Percentiles rank a stretch among this genome's conserved stretches.
These are phyloP conservation scores for Eremophila alpestris DNA, from an alignment of 2,797 vertebrate genomes.

Conservation along the genomic window DNA sequence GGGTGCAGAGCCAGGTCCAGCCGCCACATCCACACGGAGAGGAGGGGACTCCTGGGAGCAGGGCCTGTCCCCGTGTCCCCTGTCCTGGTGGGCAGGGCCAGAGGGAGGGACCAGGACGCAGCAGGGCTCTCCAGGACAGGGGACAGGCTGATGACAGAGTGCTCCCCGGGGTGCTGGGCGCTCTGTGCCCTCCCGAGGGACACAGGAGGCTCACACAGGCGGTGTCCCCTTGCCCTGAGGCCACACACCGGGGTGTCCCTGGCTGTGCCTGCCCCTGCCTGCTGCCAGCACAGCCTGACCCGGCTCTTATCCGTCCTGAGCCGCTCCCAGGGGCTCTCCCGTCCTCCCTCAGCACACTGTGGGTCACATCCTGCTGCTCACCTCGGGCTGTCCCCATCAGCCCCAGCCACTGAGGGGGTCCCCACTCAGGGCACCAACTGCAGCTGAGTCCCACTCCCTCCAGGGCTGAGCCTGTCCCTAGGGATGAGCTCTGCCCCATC, in stretches of 20 bases:
- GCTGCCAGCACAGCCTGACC: background rate
- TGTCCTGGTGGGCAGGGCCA: background rate
- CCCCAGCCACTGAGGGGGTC: rapidly evolving
- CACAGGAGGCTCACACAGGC: background rate
- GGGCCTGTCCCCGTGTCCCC: background rate
- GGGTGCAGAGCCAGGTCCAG: background rate
- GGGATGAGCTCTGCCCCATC: background rate
- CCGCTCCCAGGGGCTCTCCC: rapidly evolving
- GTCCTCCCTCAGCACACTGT: rapidly evolving
- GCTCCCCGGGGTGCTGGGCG: background rate
- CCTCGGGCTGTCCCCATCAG: rapidly evolving
- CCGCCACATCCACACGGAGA: rapidly evolving
- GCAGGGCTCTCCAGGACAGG: background rate
- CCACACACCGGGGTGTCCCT: background rate
- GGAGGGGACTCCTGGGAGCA: rapidly evolving
- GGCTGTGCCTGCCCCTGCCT: background rate
- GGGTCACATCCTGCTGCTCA: background rate
- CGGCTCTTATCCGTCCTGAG: rapidly evolving
- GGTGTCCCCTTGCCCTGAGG: background rate
- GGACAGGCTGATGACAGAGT: background rate
- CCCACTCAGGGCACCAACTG: background rate
- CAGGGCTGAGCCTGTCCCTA: background rate
- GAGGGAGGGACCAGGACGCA: background rate
- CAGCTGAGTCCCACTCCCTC: background rate
- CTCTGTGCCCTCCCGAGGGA: background rate